Evolutionary conservation across 2,888 invertebrate genomes (phyloP).

Genomic region (Athalia cordata): DNA sequence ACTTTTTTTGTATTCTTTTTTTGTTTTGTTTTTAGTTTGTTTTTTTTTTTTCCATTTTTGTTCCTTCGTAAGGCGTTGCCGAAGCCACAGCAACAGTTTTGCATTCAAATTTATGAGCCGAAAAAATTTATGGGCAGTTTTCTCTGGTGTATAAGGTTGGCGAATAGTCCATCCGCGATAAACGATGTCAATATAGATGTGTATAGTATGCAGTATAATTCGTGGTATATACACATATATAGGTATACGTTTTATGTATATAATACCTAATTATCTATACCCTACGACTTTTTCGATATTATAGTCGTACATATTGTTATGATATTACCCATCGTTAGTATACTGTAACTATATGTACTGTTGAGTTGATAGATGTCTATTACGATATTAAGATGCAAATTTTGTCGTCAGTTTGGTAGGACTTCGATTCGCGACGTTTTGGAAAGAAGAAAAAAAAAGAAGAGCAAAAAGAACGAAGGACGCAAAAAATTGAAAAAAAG

Average conservation of each 20-base stretch:
- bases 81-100: conserved; percentile 39
- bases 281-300: not conserved
- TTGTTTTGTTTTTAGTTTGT: not conserved
- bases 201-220: conserved; percentile 9
- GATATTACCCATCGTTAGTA: not conserved
- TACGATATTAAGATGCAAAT: conserved; percentile 24
- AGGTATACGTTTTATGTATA: conserved; percentile 1
- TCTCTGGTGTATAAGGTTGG: not conserved
- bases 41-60: not conserved
- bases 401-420: conserved; percentile 12
- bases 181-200: not conserved
- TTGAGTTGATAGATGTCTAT: conserved; percentile 3
- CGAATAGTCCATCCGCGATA: not conserved
- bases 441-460: not conserved
- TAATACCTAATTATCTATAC: conserved; percentile 3
- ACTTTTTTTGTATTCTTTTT: no score
- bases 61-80: not conserved
- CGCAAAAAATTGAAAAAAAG: not conserved
- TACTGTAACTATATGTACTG: not conserved
- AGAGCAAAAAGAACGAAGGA: not conserved
- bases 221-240: conserved; percentile 6
- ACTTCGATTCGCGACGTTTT: not conserved
- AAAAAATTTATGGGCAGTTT: conserved; percentile 36
- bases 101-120: conserved; percentile 31
- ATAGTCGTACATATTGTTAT: not conserved